phyloP scores from a whole-genome alignment of 2,888 invertebrate species.

The Sialis fuliginosa region DNA sequence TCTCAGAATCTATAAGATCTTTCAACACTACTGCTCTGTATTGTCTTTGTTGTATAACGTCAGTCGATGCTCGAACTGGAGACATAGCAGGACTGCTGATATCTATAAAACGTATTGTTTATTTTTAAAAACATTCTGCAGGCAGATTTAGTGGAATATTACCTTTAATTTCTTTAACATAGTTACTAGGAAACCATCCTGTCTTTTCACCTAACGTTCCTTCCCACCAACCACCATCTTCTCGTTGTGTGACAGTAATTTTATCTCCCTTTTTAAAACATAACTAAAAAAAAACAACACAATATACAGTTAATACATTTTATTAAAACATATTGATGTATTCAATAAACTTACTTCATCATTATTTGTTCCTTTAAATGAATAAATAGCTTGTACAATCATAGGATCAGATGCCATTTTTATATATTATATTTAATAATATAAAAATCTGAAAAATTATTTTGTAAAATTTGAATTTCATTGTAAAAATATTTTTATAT shows the following conservation, averaged over 20 bases:
- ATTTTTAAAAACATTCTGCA: background rate
- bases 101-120: constrained; percentile 21
- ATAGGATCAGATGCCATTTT: constrained; percentile 38
- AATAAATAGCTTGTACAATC: constrained; percentile 79
- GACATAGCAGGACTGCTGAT: constrained; percentile 39
- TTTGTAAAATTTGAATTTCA: background rate
- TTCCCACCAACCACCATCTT: constrained; percentile 99
- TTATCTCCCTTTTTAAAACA: constrained; percentile 92
- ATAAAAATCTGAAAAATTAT: background rate
- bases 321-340: background rate
- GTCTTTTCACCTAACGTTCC: constrained; percentile 89
- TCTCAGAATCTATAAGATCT: constrained; percentile 85
- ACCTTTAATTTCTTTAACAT: constrained; percentile 78
- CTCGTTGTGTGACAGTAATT: constrained; percentile 88
- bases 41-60: constrained; percentile 45
- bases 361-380: constrained; percentile 91
- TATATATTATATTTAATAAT: background rate
- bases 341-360: constrained; percentile 53
- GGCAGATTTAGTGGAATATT: constrained; percentile 13
- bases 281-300: constrained; percentile 34
- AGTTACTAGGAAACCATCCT: constrained; percentile 98
- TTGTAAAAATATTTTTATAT: too few species aligned
- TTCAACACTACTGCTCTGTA: constrained; percentile 73
- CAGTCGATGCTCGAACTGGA: constrained; percentile 45
- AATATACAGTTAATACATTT: constrained; percentile 1